Conservation (phyloP, 2,888 invertebrate species). For the Acrobeloides nanus region DNA sequence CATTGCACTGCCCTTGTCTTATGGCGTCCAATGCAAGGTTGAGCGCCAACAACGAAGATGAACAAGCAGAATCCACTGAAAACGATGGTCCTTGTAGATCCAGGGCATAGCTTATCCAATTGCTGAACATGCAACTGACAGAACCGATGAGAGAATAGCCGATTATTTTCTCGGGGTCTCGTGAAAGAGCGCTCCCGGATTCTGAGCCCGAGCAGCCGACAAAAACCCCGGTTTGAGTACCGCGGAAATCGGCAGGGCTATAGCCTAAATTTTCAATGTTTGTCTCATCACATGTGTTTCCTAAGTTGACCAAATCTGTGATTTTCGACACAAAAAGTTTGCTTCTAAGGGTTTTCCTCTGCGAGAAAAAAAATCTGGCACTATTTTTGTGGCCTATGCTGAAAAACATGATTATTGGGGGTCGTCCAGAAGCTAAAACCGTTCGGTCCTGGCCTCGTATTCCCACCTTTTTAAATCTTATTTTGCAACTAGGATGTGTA, state of each 20-base stretch:
- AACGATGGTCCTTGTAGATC: conserved; percentile 78
- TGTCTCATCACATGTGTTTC: too few relatives aligned
- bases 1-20: conserved; percentile 81
- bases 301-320: too few relatives aligned
- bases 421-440: too few relatives aligned
- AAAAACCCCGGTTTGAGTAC: conserved; percentile 85
- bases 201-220: conserved; percentile 86
- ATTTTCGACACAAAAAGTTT: too few relatives aligned
- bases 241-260: conserved; percentile 75
- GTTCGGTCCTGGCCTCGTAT: too few relatives aligned
- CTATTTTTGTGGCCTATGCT: too few relatives aligned
- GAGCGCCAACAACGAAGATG: conserved; percentile 78
- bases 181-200: conserved; percentile 77
- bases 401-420: too few relatives aligned
- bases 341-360: too few relatives aligned
- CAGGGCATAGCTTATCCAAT: conserved; percentile 85
- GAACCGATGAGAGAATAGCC: conserved; percentile 85
- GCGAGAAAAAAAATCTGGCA: too few relatives aligned
- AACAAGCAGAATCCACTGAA: conserved; percentile 92
- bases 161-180: conserved; percentile 62
- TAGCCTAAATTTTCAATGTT: too few relatives aligned
- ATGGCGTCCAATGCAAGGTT: conserved; percentile 63
- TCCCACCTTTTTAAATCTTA: too few relatives aligned
- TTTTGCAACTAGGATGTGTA: too few relatives aligned
- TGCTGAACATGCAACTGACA: conserved; percentile 82